These are phyloP conservation scores for Solenopsis invicta DNA, from an alignment of 1,140 invertebrate genomes.

Conservation along the genomic window DNA sequence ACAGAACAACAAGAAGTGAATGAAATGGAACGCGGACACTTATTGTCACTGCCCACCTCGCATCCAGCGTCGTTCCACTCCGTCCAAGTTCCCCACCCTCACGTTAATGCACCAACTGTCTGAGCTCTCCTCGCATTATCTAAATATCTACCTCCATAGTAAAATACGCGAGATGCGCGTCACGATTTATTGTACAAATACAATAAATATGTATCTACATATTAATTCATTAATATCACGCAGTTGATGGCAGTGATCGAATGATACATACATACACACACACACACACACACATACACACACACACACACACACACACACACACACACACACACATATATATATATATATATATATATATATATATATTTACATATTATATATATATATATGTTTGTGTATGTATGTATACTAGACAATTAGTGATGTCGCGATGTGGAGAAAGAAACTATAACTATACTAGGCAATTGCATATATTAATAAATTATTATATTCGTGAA, in stretches of 20 bases:
- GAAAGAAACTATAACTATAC: no score
- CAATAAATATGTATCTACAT: constrained; percentile 69
- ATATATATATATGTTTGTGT: no score
- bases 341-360: no score
- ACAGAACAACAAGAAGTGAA: constrained; percentile 87
- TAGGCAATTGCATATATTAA: constrained; percentile 13
- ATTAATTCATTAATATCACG: constrained; percentile 42
- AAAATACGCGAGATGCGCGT: constrained; percentile 64
- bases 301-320: no score
- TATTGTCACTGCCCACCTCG: constrained; percentile 84
- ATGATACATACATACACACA: not conserved
- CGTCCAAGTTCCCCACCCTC: constrained; percentile 81
- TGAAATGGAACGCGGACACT: constrained; percentile 89
- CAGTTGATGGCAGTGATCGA: constrained; percentile 41
- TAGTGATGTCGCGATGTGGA: no score
- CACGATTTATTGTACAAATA: constrained; percentile 69
- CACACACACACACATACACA: no score
- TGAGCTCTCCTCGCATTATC: constrained; percentile 76
- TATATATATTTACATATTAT: no score
- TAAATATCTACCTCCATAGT: constrained; percentile 77
- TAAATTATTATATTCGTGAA: constrained; percentile 13
- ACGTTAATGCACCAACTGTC: constrained; percentile 79
- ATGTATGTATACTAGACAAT: no score
- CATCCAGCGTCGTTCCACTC: constrained; percentile 77
- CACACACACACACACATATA: no score